These are phyloP conservation scores for Molossus molossus DNA, from an alignment of 2,797 vertebrate species.

Conservation along the genomic window DNA sequence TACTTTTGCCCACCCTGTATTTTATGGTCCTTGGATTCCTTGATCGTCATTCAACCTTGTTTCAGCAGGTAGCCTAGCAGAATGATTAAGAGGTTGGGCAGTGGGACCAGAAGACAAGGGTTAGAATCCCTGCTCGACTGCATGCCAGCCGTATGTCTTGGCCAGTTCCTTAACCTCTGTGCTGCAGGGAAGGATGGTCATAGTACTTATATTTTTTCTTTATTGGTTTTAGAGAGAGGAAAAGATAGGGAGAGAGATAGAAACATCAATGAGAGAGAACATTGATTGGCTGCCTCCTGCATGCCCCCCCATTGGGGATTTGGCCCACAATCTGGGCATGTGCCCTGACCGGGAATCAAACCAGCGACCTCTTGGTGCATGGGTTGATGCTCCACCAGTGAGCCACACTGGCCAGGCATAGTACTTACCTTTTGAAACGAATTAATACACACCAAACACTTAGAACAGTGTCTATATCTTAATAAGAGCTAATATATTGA, in stretches of 20 bases:
- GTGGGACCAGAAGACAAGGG: background rate
- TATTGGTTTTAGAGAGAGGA: too few species aligned
- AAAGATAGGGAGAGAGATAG: too few species aligned
- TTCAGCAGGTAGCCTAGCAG: background rate
- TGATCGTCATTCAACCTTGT: background rate
- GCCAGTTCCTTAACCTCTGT: background rate
- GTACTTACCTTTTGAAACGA: background rate
- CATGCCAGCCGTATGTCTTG: background rate
- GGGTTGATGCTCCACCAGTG: too few species aligned
- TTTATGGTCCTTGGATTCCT: background rate
- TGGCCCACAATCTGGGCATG: too few species aligned
- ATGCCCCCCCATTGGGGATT: too few species aligned
- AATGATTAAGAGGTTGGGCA: background rate
- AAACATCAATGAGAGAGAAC: too few species aligned
- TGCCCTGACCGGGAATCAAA: too few species aligned
- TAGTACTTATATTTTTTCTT: background rate
- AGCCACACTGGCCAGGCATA: background rate
- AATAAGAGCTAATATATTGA: background rate
- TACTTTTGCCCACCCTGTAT: background rate
- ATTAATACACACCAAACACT: background rate
- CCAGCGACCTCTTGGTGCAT: too few species aligned
- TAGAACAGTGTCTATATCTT: background rate
- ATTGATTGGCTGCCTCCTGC: too few species aligned
- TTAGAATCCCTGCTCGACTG: background rate
- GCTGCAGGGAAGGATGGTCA: background rate